These are phyloP conservation scores for Melolontha melolontha DNA, from an alignment of 2,888 invertebrate species.

Conservation along the genomic window DNA sequence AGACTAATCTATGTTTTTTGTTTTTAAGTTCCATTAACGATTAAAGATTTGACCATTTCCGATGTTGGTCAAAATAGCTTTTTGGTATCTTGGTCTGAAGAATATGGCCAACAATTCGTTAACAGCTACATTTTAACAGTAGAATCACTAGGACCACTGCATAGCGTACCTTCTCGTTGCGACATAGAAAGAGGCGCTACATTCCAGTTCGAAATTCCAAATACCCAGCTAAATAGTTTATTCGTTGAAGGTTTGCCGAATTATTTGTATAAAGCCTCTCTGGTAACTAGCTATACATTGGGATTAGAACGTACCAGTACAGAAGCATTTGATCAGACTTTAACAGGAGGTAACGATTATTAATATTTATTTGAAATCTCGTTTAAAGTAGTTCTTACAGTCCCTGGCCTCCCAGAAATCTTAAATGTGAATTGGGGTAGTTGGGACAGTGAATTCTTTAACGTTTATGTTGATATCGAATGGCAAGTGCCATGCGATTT, in stretches of 20 bases:
- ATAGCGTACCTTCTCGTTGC: constrained; percentile 23
- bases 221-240: background rate
- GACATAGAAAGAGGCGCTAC: background rate
- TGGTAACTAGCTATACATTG: constrained; percentile 30
- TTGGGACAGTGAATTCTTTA: background rate
- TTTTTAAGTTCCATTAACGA: constrained; percentile 27
- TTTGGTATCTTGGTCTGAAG: constrained; percentile 35
- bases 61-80: constrained; percentile 24
- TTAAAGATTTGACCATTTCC: constrained; percentile 20
- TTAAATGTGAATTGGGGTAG: constrained; percentile 1
- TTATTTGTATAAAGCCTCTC: constrained; percentile 19
- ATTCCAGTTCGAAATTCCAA: background rate
- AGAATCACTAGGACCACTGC: constrained; percentile 22
- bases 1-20: background rate
- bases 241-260: constrained; percentile 26
- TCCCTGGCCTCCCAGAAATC: constrained; percentile 26
- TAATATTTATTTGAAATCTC: background rate
- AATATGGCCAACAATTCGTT: constrained; percentile 35
- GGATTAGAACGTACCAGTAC: constrained; percentile 17
- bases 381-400: constrained; percentile 8
- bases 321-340: background rate
- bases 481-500: constrained; percentile 33
- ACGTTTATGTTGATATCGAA: constrained; percentile 22
- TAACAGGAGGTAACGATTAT: constrained; percentile 25
- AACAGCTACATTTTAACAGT: constrained; percentile 12